These are phyloP conservation scores for Dynastes tityus DNA, from an alignment of 2,888 invertebrate species.

Conservation along the genomic window DNA sequence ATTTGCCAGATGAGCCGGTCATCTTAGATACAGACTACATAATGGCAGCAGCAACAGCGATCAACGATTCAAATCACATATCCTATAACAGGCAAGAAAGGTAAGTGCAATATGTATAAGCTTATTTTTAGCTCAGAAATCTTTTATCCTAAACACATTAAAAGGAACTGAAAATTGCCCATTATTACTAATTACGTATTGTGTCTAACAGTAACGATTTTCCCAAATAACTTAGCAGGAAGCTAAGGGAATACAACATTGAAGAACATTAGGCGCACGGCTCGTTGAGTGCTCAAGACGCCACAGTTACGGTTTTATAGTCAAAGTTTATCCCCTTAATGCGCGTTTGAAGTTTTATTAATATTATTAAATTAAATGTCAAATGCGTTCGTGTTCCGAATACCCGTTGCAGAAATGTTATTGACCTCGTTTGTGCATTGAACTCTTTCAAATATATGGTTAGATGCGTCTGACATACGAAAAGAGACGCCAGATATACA, in stretches of 20 bases:
- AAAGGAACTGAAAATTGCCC: too few relatives aligned
- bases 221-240: too few relatives aligned
- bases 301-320: slow-evolving; percentile 6
- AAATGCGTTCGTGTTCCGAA: slow-evolving; percentile 10
- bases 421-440: slow-evolving; percentile 45
- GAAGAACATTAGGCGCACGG: background rate
- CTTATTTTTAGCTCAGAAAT: background rate
- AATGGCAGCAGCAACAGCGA: slow-evolving; percentile 67
- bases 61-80: slow-evolving; percentile 69
- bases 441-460: slow-evolving; percentile 20
- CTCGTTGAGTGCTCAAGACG: slow-evolving; percentile 11
- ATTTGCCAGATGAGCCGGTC: slow-evolving; percentile 74
- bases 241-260: background rate
- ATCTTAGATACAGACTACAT: slow-evolving; percentile 71
- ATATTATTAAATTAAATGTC: slow-evolving; percentile 23
- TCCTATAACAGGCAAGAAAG: slow-evolving; percentile 80
- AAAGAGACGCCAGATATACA: background rate
- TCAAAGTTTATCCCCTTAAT: slow-evolving; percentile 24
- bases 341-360: slow-evolving; percentile 3
- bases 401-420: slow-evolving; percentile 37
- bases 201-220: too few relatives aligned
- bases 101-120: slow-evolving; percentile 67
- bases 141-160: too few relatives aligned
- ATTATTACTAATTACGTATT: too few relatives aligned
- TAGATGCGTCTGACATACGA: background rate